phyloP scores from a whole-genome alignment of 2,888 invertebrate species.

The Cecidostiba fungosa region DNA sequence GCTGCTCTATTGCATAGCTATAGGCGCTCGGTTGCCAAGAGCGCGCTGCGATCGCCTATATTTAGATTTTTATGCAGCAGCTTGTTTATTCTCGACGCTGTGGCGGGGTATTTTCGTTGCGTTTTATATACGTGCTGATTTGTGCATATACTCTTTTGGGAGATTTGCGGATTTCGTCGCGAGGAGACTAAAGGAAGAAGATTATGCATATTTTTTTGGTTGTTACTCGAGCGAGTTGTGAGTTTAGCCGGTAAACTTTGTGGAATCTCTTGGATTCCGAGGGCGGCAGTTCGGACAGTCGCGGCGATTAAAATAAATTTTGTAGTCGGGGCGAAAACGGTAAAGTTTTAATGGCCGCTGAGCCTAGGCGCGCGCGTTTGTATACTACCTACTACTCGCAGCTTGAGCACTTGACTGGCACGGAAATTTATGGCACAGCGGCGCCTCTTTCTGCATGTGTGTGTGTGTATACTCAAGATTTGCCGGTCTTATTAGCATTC shows the following conservation, averaged over 20 bases:
- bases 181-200: neutral
- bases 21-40: neutral
- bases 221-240: neutral
- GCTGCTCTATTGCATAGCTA: neutral
- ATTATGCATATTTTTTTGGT: neutral
- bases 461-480: neutral
- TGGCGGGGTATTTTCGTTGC: neutral
- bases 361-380: neutral
- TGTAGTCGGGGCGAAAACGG: slow-evolving; percentile 8
- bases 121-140: neutral
- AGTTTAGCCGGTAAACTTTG: neutral
- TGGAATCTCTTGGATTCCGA: neutral
- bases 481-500: slow-evolving; percentile 17
- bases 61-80: neutral
- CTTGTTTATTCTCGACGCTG: neutral
- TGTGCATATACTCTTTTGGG: too few species aligned
- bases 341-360: slow-evolving; percentile 44
- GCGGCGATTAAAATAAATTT: slow-evolving; percentile 51
- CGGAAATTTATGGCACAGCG: slow-evolving; percentile 36
- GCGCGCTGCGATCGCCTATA: neutral
- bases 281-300: slow-evolving; percentile 23
- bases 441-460: neutral
- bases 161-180: neutral
- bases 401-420: slow-evolving; percentile 33
- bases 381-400: neutral